phyloP scores from a whole-genome alignment of 2,888 invertebrate genomes.

The Nomada fabriciana region DNA sequence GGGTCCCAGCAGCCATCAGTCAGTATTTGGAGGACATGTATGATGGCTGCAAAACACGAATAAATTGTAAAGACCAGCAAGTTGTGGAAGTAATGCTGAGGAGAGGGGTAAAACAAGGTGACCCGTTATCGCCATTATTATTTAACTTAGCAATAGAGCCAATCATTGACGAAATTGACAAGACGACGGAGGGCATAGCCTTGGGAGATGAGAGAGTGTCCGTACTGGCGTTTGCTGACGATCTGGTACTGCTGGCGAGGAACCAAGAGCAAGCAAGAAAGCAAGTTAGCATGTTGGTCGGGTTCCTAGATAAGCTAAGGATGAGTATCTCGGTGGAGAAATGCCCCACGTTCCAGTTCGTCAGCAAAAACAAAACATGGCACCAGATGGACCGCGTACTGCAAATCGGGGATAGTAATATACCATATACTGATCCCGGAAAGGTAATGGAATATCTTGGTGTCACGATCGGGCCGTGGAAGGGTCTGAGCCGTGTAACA shows the following conservation, averaged over 20 bases:
- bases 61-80: not conserved
- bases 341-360: too few relatives aligned
- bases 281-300: not conserved
- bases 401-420: too few relatives aligned
- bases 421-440: too few relatives aligned
- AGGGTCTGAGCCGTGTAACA: too few relatives aligned
- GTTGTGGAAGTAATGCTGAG: not conserved
- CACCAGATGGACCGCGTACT: too few relatives aligned
- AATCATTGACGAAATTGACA: not conserved
- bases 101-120: conserved; percentile 85
- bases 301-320: not conserved
- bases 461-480: too few relatives aligned
- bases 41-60: not conserved
- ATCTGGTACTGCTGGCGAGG: not conserved
- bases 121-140: conserved; percentile 75
- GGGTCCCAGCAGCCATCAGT: not conserved
- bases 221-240: not conserved
- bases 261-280: not conserved
- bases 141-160: not conserved
- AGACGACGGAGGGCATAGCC: not conserved
- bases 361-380: too few relatives aligned
- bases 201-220: not conserved
- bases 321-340: too few relatives aligned
- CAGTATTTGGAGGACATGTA: not conserved
- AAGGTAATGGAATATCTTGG: too few relatives aligned